A percentile compares a stretch with the other conserved stretches of the same genome.
Conservation (phyloP, 2,888 invertebrate genomes). For the Ophioninae sp. region DNA sequence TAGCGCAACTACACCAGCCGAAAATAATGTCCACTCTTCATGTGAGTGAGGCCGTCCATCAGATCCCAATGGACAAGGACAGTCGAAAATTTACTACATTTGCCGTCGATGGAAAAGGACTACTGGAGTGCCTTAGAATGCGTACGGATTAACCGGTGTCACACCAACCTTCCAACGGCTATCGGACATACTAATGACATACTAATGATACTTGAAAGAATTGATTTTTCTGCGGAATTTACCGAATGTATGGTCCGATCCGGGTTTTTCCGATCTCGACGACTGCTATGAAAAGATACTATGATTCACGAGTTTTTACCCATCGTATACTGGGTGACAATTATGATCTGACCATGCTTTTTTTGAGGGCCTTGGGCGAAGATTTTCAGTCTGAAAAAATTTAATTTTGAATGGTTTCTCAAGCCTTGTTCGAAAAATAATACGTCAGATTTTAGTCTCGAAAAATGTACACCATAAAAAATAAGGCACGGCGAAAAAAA, state of each 20-base stretch:
- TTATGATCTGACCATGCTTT: too few relatives aligned
- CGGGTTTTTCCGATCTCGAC: too few relatives aligned
- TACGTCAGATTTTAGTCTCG: too few relatives aligned
- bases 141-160: constrained; percentile 60
- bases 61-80: constrained; percentile 52
- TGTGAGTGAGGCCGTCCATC: constrained; percentile 62
- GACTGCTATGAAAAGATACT: too few relatives aligned
- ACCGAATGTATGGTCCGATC: constrained; percentile 51
- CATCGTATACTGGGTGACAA: too few relatives aligned
- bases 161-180: constrained; percentile 60
- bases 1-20: constrained; percentile 51
- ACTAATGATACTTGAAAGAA: constrained; percentile 32
- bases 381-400: too few relatives aligned
- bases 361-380: too few relatives aligned
- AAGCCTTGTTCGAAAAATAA: too few relatives aligned
- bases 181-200: constrained; percentile 52
- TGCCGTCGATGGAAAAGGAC: constrained; percentile 54
- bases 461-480: too few relatives aligned
- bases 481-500: too few relatives aligned
- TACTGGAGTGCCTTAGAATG: constrained; percentile 59
- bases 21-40: constrained; percentile 63
- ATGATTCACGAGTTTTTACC: too few relatives aligned
- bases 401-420: too few relatives aligned
- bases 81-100: constrained; percentile 61
- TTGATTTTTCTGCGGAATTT: constrained; percentile 36